Conservation (phyloP, 2,113 vertebrate genomes). For the Acanthochromis polyacanthus region DNA sequence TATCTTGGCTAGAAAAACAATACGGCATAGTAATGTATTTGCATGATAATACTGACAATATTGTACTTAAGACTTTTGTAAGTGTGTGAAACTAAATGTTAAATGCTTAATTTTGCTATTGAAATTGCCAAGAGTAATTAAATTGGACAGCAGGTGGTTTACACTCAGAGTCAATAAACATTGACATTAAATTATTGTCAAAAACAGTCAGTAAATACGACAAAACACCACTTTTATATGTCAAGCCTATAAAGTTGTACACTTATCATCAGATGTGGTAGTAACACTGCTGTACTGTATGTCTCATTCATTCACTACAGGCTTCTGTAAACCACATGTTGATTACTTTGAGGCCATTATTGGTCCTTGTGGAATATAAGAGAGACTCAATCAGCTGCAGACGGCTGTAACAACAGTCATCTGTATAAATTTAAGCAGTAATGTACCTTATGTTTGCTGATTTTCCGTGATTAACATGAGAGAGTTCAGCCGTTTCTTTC, state of each 20-base stretch:
- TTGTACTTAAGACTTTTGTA: not conserved
- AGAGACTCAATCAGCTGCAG: constrained; percentile 15
- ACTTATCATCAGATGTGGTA: not conserved
- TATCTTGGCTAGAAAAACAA: too few relatives aligned
- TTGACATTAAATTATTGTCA: not conserved
- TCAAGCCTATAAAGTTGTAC: not conserved
- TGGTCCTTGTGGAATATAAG: constrained; percentile 28
- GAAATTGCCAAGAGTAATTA: too few relatives aligned
- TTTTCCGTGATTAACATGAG: constrained; percentile 8
- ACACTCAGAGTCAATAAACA: not conserved
- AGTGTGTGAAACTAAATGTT: not conserved
- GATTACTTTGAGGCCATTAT: constrained; percentile 13
- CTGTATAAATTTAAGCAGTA: constrained; percentile 21
- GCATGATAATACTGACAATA: too few relatives aligned
- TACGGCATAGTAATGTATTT: too few relatives aligned
- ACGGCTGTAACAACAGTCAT: constrained; percentile 37
- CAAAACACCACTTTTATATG: not conserved
- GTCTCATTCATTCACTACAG: constrained; percentile 5
- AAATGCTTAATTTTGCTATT: not conserved
- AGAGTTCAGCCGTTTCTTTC: not conserved
- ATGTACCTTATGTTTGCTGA: constrained; percentile 15
- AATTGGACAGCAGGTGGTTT: not conserved
- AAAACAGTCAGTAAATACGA: not conserved
- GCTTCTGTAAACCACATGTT: constrained; percentile 19
- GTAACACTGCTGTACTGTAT: not conserved